Base-by-base conservation (phyloP, 2,797 vertebrate genomes). In the Cirrhinus mrigala region DNA sequence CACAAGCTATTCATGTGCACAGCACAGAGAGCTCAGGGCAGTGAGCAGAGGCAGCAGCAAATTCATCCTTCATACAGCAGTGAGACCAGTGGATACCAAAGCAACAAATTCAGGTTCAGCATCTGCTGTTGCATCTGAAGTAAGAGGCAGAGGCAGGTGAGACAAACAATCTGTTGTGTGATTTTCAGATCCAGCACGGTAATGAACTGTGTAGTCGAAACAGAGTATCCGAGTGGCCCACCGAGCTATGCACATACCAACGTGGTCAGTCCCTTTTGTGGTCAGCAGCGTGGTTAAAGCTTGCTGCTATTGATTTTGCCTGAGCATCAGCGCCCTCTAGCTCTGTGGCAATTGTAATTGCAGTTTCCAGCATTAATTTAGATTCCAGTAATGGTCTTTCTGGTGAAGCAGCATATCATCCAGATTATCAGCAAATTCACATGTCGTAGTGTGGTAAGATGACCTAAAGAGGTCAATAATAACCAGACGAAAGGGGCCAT, bases 271-370 rank as follows among this genome's bases (percentile, higher is more conserved):
- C 33, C 37, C 33, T 44, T 70, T 70, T 70, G 20, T 70, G 37
- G 20, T 70, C 10, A 70, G 68, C 37, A 70, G 37, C 11, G 10
- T 70, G 3, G 68, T 70, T 12, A 70, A 70, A 37, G 68, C 24
- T 52, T 27, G 16, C 33, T 46, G 33, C 40, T 33, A 56, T 71
- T 18, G 79, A 54, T 54, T 82, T 82, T 50, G 80, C 46, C 46
- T 82, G 79, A 4, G 46, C 64, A 29, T 71, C 68, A 68, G 48
- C 20, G 11, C 18, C 24, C 37, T 71, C 66, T 24, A 69, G 46
- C 37, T 81, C 44, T 29, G 64, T 69, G 27, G 78, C 50, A 10
- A 81, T 66, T 11, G 79, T 33, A 68, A 81, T 81, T 16, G 29
- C 15, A 24, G 7, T 66, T 6, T 46, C 58, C 24, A 44, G 8